phyloP scores from a whole-genome alignment of 2,113 vertebrate genomes.

The Pyrgilauda ruficollis region DNA sequence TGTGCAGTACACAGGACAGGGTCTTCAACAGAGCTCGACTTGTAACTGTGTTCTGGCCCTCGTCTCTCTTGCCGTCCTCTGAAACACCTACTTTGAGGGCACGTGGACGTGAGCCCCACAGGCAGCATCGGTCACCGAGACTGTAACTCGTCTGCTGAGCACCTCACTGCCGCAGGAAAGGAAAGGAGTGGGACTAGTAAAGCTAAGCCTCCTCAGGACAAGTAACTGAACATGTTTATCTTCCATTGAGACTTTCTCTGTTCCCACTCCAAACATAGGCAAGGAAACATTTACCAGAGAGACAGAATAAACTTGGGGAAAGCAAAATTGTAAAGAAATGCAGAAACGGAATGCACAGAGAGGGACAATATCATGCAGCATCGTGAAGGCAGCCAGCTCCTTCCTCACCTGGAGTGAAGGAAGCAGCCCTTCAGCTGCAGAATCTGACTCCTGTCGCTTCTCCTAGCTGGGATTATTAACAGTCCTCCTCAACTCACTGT shows the following conservation, averaged over 20 bases:
- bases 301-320: not conserved
- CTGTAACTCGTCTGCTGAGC: not conserved
- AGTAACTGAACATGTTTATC: not conserved
- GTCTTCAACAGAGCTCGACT: not conserved
- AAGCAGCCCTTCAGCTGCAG: not conserved
- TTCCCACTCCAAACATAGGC: not conserved
- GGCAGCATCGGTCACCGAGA: not conserved
- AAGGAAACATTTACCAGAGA: not conserved
- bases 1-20: not conserved
- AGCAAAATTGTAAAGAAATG: not conserved
- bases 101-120: accelerated
- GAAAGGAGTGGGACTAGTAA: not conserved
- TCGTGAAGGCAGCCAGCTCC: not conserved
- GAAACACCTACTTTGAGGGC: accelerated
- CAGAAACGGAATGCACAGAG: not conserved
- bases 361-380: not conserved
- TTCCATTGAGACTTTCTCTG: not conserved
- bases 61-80: not conserved
- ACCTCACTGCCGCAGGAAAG: not conserved
- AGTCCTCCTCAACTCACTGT: not conserved
- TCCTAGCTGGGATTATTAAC: not conserved
- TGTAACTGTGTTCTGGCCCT: not conserved
- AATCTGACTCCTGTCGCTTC: not conserved
- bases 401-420: not conserved
- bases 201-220: not conserved